Percentiles rank a stretch among this genome's conserved stretches.
Evolutionary conservation across 2,113 vertebrate genomes (phyloP).

Genomic region (Mustela lutreola): DNA sequence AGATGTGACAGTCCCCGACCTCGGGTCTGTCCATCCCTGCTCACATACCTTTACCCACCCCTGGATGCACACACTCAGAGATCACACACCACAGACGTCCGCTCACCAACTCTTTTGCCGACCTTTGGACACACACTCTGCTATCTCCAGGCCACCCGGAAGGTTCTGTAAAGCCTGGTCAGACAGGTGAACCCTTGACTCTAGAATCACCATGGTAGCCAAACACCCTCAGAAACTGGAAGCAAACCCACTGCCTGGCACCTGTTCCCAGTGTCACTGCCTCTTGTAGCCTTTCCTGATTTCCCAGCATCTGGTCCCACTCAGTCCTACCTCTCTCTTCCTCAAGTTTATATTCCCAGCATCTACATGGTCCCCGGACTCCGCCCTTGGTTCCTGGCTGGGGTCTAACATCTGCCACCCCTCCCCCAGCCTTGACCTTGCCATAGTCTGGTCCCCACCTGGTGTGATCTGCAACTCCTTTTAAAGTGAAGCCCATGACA

Average conservation of each 20-base stretch:
- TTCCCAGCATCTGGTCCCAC: neutral
- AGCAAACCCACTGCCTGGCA: neutral
- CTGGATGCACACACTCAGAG: neutral
- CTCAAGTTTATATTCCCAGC: neutral
- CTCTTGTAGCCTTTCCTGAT: neutral
- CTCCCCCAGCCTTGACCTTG: neutral
- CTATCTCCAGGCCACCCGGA: neutral
- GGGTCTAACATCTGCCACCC: neutral
- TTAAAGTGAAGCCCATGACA: neutral
- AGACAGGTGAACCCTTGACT: neutral
- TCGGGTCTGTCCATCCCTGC: neutral
- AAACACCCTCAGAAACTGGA: neutral
- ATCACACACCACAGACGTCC: neutral
- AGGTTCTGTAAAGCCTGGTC: neutral
- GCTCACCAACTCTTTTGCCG: neutral
- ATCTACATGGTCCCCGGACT: rapidly evolving
- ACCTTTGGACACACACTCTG: neutral
- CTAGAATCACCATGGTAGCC: neutral
- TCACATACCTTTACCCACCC: neutral
- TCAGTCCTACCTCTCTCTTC: neutral
- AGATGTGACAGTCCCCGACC: neutral
- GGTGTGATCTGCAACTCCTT: neutral
- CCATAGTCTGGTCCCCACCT: neutral
- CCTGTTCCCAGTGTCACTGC: neutral
- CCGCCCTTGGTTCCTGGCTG: neutral